Evolutionary conservation across 1,140 invertebrate genomes (phyloP), one percentile per base, ranked within the genome.

Genomic region (Acromyrmex heyeri): DNA sequence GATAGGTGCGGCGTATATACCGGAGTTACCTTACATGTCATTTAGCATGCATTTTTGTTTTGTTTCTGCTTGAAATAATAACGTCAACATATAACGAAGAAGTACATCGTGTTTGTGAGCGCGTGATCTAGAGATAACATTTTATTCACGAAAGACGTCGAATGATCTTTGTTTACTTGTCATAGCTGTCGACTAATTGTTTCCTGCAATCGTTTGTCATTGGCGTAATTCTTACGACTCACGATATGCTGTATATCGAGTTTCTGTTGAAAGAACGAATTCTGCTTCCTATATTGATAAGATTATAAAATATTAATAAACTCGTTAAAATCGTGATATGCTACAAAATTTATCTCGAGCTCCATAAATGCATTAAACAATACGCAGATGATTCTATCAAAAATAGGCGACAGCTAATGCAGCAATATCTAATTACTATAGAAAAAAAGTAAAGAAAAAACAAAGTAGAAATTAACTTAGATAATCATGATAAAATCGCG

Each of bases 101-200:
- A 2, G 10, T 21, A 30, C n/a, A 72, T 73, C 18, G 21, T 27
- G 53, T 73, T 70, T 8, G 30, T 0, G 12, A 30, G 18, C 10
- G 21, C 6, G 4, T 21, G 55, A 83, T 75, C 59, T 61, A 0
- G 24, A 27, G 55, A 83, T 83, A 75, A 72, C 30, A 14, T 4
- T 38, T 82, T 59, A 57, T 72, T 73, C 24, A 59, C 34, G 14
- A 65, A 48, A 82, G 21, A 34, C 21, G 34, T 27, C 21, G 34
- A 70, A n/a, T 55, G 14, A 38, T 14, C 18, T 83, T 83, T 83
- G 69, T 83, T 59, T 61, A 16, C 12, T 18, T 4, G 27, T 67
- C 62, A 61, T 30, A 72, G 8, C 14, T 64, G 24, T 83, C n/a
- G 12, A 61, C 55, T 83, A 83, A 83, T 83, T 83, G 2, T 61